phyloP scores from a whole-genome alignment of 2,797 vertebrate species.

The Kryptolebias ocellatus region DNA sequence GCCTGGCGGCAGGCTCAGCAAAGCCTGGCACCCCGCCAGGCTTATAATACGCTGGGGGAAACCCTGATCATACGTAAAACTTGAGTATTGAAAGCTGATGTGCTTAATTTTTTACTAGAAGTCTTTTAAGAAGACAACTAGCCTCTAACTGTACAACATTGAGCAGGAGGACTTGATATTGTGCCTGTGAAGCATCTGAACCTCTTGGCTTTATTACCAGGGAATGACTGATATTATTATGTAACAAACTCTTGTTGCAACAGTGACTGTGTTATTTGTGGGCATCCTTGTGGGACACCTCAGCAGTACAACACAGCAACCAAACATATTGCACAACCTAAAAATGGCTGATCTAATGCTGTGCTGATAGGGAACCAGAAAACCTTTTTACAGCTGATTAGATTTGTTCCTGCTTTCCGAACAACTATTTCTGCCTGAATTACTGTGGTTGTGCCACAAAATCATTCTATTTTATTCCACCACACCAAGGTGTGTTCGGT shows the following conservation, averaged over 20 bases:
- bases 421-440: constrained; percentile 9
- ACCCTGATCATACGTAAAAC: too few relatives aligned
- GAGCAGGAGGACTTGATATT: not conserved
- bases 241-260: constrained; percentile 32
- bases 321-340: not conserved
- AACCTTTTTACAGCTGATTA: constrained; percentile 1
- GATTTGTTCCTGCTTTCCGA: constrained; percentile 7
- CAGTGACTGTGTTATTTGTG: constrained; percentile 25
- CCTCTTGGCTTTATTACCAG: constrained; percentile 31
- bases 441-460: constrained; percentile 12
- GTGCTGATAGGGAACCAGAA: constrained; percentile 11
- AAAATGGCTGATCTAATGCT: not conserved
- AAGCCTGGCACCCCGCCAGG: too few relatives aligned
- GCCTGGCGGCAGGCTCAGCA: too few relatives aligned
- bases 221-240: constrained; percentile 56
- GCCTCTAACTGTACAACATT: too few relatives aligned
- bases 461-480: constrained; percentile 42
- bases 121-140: too few relatives aligned
- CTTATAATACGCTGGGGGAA: too few relatives aligned
- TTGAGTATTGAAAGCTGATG: too few relatives aligned
- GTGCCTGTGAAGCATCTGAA: constrained; percentile 27
- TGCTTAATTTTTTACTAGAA: too few relatives aligned
- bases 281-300: constrained; percentile 20
- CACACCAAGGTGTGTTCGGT: constrained; percentile 14
- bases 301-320: not conserved